Evolutionary conservation across 2,797 vertebrate genomes (phyloP), one percentile per base, ranked within the genome.

Genomic region (Corythornis leucogaster): DNA sequence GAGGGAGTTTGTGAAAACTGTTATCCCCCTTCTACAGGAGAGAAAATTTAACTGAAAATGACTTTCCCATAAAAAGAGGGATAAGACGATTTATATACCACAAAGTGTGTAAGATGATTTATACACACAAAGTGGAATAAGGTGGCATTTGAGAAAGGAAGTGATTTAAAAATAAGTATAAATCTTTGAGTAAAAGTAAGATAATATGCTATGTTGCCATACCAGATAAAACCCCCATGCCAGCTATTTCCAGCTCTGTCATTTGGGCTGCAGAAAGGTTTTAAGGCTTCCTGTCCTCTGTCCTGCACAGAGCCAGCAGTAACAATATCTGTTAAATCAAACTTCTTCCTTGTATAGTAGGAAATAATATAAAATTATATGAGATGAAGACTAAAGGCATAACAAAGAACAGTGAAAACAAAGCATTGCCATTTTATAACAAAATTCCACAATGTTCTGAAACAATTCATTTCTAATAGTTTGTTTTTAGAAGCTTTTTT

Each of bases 1-100:
- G 40, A 9, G 17, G 66, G 77, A 57, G 5, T 15, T n/a, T 40
- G 54, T 46, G 69, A 68, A 93, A 90, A 71, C 26, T 0, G 1
- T 61, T 20, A 64, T 31, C 43, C 22, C 8, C 5, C 5, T 78
- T 35, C 24, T 42, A 57, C 9, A 33, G 26, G 5, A 63, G 24
- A 87, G 40, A 77, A 92, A 93, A 90, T 85, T 55, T 92, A 93
- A 89, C 57, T 13, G 59, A 48, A 76, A 79, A 68, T 76, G 9
- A n/a, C 53, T 89, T 90, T 54, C 53, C 16, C 33, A 21, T 45
- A 14, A 67, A 64, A 67, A 67, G 51, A 74, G 20, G 43, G 35
- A 48, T 61, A 51, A 81, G 48, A 43, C 48, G 58, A 74, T 81
- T 86, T 61, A 61, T 20, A 48, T 42, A 68, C 1, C 28, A 19